Percentiles rank a stretch among this genome's conserved stretches.
These are phyloP conservation scores for Tauraco erythrolophus DNA, from an alignment of 2,113 vertebrate genomes.

Conservation along the genomic window DNA sequence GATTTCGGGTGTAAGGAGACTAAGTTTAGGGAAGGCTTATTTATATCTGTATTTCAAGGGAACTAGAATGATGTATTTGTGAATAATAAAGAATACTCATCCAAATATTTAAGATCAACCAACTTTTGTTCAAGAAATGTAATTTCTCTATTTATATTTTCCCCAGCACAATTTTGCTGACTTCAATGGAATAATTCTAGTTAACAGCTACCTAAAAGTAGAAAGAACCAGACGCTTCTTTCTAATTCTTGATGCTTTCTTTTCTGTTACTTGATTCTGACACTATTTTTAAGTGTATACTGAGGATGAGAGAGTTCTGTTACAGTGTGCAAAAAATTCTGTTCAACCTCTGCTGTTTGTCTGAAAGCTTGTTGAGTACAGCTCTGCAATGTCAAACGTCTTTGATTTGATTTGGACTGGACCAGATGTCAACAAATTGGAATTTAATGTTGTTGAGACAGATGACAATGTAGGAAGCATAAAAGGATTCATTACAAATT, in stretches of 20 bases:
- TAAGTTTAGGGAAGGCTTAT: not conserved
- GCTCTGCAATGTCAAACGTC: conserved; percentile 54
- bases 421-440: conserved; percentile 73
- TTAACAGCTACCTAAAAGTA: not conserved
- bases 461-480: conserved; percentile 67
- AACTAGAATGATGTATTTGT: not conserved
- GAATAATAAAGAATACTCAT: not conserved
- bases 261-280: not conserved
- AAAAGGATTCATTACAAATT: conserved; percentile 66
- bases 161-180: not conserved
- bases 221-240: not conserved
- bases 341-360: conserved; percentile 33
- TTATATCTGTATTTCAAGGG: not conserved
- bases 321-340: conserved; percentile 10
- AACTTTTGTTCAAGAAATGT: not conserved
- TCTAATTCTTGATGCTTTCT: not conserved
- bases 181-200: not conserved
- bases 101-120: not conserved
- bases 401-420: conserved; percentile 70
- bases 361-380: conserved; percentile 6
- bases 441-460: conserved; percentile 66
- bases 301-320: not conserved
- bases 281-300: not conserved
- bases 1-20: not conserved
- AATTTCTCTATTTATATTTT: not conserved